These are phyloP conservation scores for Temnothorax curvispinosus DNA, from an alignment of 1,140 invertebrate species.

Conservation along the genomic window DNA sequence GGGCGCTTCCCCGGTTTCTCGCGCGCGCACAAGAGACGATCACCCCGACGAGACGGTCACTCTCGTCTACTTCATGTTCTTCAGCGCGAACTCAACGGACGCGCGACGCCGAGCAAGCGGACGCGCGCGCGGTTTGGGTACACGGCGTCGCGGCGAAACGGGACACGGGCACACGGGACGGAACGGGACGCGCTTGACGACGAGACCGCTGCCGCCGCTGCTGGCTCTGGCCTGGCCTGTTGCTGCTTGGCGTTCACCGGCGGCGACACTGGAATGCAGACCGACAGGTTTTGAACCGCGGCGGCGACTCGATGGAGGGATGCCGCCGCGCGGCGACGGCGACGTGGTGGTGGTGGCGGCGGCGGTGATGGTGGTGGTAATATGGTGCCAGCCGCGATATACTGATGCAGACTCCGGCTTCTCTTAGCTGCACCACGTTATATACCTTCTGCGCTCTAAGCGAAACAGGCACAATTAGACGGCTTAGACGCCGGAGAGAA, in stretches of 20 bases:
- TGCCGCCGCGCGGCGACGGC: conserved; percentile 34
- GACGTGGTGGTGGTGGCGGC: conserved; percentile 15
- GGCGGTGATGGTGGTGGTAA: not conserved
- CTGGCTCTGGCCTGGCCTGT: not conserved
- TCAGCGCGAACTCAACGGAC: not conserved
- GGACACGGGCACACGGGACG: not conserved
- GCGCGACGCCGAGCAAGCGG: not conserved
- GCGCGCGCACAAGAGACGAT: not conserved
- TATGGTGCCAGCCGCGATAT: too few relatives aligned
- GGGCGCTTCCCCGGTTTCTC: not conserved
- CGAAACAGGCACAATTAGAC: not conserved
- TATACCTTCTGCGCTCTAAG: not conserved
- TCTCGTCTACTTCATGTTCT: conserved; percentile 38
- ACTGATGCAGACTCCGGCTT: not conserved
- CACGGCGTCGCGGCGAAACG: not conserved
- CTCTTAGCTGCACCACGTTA: not conserved
- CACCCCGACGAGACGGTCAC: not conserved
- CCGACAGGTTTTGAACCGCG: conserved; percentile 76
- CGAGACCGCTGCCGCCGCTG: conserved; percentile 14
- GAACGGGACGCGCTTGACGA: not conserved
- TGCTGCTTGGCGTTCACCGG: conserved; percentile 72
- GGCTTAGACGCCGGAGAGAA: not conserved
- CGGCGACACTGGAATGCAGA: conserved; percentile 76
- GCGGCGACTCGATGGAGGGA: not conserved
- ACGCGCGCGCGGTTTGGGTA: too few relatives aligned